Evolutionary conservation across 2,888 invertebrate genomes (phyloP).

Genomic region (Eupeodes latifasciatus): DNA sequence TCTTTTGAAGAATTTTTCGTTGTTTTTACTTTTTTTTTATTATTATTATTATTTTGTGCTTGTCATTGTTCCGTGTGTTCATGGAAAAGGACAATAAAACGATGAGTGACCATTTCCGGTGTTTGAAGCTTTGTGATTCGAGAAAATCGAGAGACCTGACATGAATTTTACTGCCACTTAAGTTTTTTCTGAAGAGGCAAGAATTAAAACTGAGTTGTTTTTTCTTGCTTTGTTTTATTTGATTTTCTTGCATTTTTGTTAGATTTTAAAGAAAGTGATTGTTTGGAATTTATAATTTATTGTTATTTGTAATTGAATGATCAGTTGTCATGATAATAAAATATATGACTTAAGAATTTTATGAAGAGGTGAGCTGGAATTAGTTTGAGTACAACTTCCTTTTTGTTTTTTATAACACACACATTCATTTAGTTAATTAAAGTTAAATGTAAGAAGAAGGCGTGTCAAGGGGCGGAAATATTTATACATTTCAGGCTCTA

Average conservation of each 20-base stretch:
- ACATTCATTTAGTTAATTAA: no score
- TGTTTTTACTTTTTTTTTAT: not conserved
- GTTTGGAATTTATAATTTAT: constrained; percentile 1
- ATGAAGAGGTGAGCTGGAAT: no score
- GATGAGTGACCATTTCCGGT: constrained; percentile 59
- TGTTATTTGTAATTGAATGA: constrained; percentile 9
- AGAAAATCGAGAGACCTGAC: constrained; percentile 36
- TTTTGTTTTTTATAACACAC: no score
- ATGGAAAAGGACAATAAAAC: constrained; percentile 58
- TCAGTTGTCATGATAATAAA: constrained; percentile 11
- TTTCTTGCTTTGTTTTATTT: not conserved
- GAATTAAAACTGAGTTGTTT: not conserved
- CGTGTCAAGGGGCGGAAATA: no score
- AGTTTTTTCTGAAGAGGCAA: constrained; percentile 26
- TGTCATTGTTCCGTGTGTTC: constrained; percentile 7
- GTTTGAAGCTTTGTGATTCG: constrained; percentile 34
- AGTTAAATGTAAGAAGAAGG: no score
- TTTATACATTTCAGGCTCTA: no score
- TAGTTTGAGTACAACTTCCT: no score
- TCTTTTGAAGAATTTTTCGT: constrained; percentile 19
- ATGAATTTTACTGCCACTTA: constrained; percentile 54
- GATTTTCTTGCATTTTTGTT: not conserved
- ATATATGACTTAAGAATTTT: not conserved
- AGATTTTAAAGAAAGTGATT: constrained; percentile 5
- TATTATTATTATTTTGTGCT: not conserved